Conservation (phyloP, 2,888 invertebrate genomes). For the Tenthredo distinguenda region DNA sequence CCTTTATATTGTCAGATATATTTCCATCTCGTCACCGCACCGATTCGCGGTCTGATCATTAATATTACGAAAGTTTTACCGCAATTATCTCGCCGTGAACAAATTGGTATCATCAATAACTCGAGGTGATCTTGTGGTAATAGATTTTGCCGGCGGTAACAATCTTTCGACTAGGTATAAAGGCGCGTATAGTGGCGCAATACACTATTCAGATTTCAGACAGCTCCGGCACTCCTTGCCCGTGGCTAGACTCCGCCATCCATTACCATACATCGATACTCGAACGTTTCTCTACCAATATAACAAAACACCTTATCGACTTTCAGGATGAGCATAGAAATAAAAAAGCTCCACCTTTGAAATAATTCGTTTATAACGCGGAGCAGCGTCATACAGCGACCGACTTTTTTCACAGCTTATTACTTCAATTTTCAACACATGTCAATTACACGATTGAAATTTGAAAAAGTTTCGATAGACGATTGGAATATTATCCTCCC, state of each 20-base stretch:
- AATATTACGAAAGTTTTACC: constrained; percentile 23
- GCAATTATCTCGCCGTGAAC: constrained; percentile 8
- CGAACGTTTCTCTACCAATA: background rate
- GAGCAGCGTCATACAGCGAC: too few species aligned
- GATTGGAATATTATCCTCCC: background rate
- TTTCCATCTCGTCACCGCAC: background rate
- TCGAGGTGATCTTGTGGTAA: constrained; percentile 29
- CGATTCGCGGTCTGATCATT: background rate
- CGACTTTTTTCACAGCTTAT: too few species aligned
- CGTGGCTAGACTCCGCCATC: background rate
- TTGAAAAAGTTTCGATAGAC: background rate
- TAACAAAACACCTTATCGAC: background rate
- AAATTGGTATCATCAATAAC: constrained; percentile 31
- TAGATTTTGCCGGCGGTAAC: constrained; percentile 29
- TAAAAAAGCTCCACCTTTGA: too few species aligned
- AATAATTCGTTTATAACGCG: too few species aligned
- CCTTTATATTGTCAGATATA: too few species aligned
- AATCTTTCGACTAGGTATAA: constrained; percentile 4
- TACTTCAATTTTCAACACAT: too few species aligned
- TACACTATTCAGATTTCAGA: constrained; percentile 4
- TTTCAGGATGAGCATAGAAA: background rate
- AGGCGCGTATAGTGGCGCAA: background rate
- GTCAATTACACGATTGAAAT: background rate
- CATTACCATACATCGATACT: background rate
- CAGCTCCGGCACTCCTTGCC: background rate